Percentiles rank a stretch among this genome's conserved stretches.
phyloP scores from a whole-genome alignment of 1,140 invertebrate species.

The Hormaphis cornu region DNA sequence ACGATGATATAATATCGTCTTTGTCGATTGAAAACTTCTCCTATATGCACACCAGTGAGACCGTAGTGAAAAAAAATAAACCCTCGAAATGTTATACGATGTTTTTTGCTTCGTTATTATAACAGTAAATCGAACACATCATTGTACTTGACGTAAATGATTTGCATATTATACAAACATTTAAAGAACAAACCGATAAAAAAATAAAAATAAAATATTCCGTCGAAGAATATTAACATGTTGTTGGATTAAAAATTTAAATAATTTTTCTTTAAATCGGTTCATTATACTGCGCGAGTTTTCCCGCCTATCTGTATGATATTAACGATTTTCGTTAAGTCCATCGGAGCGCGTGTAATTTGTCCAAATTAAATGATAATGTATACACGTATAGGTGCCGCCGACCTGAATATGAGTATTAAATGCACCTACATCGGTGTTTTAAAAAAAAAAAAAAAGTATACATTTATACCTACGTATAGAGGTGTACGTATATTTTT shows the following conservation, averaged over 20 bases:
- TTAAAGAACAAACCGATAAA: too few species aligned
- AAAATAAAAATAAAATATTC: neutral
- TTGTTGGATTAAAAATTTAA: too few species aligned
- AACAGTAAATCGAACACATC: too few species aligned
- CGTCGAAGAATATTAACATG: neutral
- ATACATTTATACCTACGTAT: neutral
- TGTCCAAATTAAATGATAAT: constrained; percentile 21
- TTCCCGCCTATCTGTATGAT: neutral
- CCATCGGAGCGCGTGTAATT: constrained; percentile 12
- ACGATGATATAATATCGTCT: too few species aligned
- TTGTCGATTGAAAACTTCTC: too few species aligned
- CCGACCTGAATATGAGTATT: neutral
- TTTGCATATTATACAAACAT: too few species aligned
- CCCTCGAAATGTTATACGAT: too few species aligned
- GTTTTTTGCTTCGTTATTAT: too few species aligned
- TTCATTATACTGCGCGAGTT: neutral
- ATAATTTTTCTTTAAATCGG: neutral
- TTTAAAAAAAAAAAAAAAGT: neutral
- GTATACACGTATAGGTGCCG: constrained; percentile 18
- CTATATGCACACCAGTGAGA: too few species aligned
- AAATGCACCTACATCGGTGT: constrained; percentile 3
- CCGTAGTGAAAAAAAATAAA: too few species aligned
- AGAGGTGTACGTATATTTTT: neutral
- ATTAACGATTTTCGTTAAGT: constrained; percentile 11
- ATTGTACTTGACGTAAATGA: too few species aligned